These are phyloP conservation scores for Tragelaphus strepsiceros DNA, from an alignment of 2,113 vertebrate genomes.

Conservation along the genomic window DNA sequence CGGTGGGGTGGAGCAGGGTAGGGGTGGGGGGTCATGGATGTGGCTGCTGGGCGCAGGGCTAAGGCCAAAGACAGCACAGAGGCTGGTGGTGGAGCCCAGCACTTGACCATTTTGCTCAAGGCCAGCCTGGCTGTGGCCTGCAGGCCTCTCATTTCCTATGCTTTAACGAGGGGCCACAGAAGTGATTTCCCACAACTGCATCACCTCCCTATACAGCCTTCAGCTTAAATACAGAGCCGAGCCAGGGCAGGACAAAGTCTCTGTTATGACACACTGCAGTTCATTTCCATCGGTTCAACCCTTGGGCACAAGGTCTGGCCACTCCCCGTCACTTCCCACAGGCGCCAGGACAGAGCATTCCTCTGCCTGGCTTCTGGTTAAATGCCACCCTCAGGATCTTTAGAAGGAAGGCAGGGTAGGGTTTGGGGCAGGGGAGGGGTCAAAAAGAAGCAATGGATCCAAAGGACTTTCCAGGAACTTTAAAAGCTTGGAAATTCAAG, in stretches of 20 bases:
- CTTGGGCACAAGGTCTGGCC: not conserved
- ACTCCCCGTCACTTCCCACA: not conserved
- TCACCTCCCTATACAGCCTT: not conserved
- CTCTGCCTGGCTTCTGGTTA: not conserved
- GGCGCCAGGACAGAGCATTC: not conserved
- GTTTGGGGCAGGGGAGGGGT: too few species aligned
- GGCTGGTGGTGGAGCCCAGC: too few species aligned
- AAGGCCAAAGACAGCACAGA: not conserved
- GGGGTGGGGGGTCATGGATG: fast-evolving
- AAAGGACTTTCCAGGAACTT: slow-evolving; percentile 27
- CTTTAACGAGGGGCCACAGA: not conserved
- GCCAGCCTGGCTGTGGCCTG: not conserved
- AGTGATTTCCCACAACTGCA: not conserved
- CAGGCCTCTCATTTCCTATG: slow-evolving; percentile 6
- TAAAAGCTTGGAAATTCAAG: not conserved
- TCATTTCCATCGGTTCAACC: not conserved
- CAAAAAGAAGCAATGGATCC: not conserved
- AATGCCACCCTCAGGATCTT: not conserved
- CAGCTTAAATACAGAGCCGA: not conserved
- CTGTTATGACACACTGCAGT: not conserved
- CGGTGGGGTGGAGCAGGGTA: fast-evolving
- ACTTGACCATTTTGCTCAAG: not conserved
- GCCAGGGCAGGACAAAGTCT: not conserved
- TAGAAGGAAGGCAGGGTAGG: not conserved
- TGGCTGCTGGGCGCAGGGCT: too few species aligned